Conservation (phyloP, 2,797 vertebrate species). For the Carduelis carduelis region DNA sequence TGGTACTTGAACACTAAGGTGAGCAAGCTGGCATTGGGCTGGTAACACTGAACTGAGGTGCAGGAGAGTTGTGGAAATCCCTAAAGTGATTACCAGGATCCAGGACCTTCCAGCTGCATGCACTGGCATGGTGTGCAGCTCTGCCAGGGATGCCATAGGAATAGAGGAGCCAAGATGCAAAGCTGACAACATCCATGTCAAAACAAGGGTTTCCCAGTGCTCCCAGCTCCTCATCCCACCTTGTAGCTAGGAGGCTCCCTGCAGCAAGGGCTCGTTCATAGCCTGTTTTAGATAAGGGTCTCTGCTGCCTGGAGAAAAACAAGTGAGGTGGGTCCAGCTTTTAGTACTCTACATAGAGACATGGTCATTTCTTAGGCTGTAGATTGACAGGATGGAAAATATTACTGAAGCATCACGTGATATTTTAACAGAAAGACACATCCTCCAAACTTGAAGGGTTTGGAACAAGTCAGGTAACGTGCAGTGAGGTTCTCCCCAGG, state of each 20-base stretch:
- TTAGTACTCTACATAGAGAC: neutral
- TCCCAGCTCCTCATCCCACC: neutral
- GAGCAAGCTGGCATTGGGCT: neutral
- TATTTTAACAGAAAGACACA: neutral
- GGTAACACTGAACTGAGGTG: neutral
- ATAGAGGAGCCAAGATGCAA: neutral
- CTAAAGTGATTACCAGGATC: neutral
- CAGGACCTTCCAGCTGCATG: neutral
- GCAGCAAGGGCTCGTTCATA: neutral
- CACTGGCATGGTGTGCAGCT: neutral
- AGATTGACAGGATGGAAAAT: neutral
- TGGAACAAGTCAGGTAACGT: rapidly evolving
- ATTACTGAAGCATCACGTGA: neutral
- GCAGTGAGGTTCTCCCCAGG: neutral
- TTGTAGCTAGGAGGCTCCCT: neutral
- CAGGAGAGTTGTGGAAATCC: neutral
- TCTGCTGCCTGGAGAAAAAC: neutral
- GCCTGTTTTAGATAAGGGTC: rapidly evolving
- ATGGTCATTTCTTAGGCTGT: neutral
- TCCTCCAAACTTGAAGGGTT: neutral
- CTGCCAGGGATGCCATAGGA: neutral
- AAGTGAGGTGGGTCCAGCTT: neutral
- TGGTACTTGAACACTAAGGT: rapidly evolving
- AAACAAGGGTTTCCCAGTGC: neutral
- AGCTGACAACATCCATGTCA: rapidly evolving